These are phyloP conservation scores for Apaloderma vittatum DNA, from an alignment of 2,113 vertebrate genomes.

Conservation along the genomic window DNA sequence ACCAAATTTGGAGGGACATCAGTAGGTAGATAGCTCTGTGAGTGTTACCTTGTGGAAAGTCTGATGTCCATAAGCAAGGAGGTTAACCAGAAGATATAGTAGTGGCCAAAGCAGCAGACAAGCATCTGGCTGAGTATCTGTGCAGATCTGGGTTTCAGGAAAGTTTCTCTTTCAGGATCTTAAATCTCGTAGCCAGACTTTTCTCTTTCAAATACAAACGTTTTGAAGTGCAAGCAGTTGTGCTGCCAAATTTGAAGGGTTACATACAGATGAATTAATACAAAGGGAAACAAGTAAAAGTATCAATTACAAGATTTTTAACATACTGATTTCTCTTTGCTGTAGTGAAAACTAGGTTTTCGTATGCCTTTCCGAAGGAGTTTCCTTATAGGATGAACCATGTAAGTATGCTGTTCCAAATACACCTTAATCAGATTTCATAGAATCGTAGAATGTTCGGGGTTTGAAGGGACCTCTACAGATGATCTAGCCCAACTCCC, in stretches of 20 bases:
- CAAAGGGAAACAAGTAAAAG: not conserved
- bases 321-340: constrained; percentile 62
- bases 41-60: not conserved
- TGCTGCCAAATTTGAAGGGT: not conserved
- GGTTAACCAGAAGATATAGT: not conserved
- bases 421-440: not conserved
- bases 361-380: constrained; percentile 98
- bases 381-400: constrained; percentile 99
- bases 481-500: too few species aligned
- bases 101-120: not conserved
- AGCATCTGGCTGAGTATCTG: not conserved
- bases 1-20: not conserved
- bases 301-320: constrained; percentile 28
- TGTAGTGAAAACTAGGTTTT: constrained; percentile 98
- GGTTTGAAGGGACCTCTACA: too few species aligned
- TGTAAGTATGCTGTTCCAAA: constrained; percentile 84
- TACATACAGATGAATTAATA: not conserved
- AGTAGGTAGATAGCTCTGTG: not conserved
- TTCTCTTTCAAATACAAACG: not conserved
- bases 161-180: not conserved
- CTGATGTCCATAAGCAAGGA: not conserved
- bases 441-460: too few species aligned
- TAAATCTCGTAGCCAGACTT: not conserved
- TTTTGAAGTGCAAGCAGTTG: not conserved
- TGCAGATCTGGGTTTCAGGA: not conserved